Conservation (phyloP, 2,113 vertebrate species). For the Nematolebias whitei region DNA sequence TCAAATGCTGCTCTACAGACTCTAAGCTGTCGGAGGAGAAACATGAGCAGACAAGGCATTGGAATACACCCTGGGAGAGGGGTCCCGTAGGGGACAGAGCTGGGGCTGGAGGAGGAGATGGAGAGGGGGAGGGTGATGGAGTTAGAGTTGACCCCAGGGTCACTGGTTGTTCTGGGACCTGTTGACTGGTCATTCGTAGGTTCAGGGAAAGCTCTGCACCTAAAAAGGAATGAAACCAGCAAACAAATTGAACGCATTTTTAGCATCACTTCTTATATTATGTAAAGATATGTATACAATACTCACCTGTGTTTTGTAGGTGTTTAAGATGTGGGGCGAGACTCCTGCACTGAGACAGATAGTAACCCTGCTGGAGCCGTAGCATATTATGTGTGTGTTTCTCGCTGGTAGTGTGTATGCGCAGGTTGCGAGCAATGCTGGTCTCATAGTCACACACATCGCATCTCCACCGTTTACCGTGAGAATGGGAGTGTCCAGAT, state of each 20-base stretch:
- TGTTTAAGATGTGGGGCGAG: slow-evolving; percentile 87
- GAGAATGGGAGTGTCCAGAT: slow-evolving; percentile 71
- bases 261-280: neutral
- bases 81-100: slow-evolving; percentile 84
- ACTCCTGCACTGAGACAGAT: slow-evolving; percentile 92
- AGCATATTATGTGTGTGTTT: slow-evolving; percentile 99
- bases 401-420: slow-evolving; percentile 99
- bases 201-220: slow-evolving; percentile 91
- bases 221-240: slow-evolving; percentile 53
- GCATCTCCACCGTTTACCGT: slow-evolving; percentile 90
- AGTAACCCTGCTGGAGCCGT: slow-evolving; percentile 95
- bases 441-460: slow-evolving; percentile 99
- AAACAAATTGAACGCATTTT: neutral
- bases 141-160: slow-evolving; percentile 90
- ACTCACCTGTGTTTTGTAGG: slow-evolving; percentile 83
- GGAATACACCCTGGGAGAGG: slow-evolving; percentile 92
- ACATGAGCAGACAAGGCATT: slow-evolving; percentile 94
- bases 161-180: slow-evolving; percentile 90
- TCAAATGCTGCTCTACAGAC: slow-evolving; percentile 92
- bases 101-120: slow-evolving; percentile 63
- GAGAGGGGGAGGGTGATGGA: slow-evolving; percentile 72
- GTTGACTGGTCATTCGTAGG: slow-evolving; percentile 88
- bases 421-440: slow-evolving; percentile 96
- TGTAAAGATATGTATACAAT: neutral
- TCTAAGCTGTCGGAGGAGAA: slow-evolving; percentile 95